phyloP scores from a whole-genome alignment of 2,113 vertebrate genomes.

The Marmota monax region DNA sequence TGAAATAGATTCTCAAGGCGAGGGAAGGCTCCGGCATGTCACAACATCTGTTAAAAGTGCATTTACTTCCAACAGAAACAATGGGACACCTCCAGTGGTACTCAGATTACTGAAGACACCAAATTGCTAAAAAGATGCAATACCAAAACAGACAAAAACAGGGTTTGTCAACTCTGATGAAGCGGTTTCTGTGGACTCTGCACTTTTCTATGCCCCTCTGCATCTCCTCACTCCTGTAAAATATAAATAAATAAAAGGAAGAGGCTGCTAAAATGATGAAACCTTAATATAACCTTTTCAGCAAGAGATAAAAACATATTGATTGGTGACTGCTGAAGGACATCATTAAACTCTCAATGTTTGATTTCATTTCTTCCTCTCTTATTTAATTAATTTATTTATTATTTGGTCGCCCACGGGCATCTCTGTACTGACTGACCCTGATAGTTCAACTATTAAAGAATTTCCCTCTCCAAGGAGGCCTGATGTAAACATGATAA shows the following conservation, averaged over 20 bases:
- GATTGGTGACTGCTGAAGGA: constrained; percentile 89
- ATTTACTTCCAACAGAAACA: constrained; percentile 77
- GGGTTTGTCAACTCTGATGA: constrained; percentile 75
- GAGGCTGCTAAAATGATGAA: constrained; percentile 79
- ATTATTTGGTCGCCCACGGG: constrained; percentile 85
- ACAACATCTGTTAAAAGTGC: constrained; percentile 72
- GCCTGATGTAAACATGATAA: constrained; percentile 94
- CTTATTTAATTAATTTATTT: constrained; percentile 83
- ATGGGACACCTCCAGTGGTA: constrained; percentile 73
- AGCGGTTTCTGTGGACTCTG: constrained; percentile 75
- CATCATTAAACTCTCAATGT: constrained; percentile 81
- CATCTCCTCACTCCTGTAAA: constrained; percentile 66
- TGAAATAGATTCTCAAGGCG: constrained; percentile 69
- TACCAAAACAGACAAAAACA: constrained; percentile 59
- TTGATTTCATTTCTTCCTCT: constrained; percentile 82
- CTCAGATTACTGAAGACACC: constrained; percentile 71
- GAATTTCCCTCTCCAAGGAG: constrained; percentile 93
- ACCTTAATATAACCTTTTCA: constrained; percentile 87
- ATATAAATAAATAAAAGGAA: constrained; percentile 60
- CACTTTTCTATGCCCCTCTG: constrained; percentile 40
- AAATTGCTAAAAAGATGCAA: constrained; percentile 79
- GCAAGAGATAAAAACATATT: constrained; percentile 88
- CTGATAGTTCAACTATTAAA: constrained; percentile 92
- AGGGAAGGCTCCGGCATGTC: constrained; percentile 44
- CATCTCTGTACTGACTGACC: constrained; percentile 86